These are phyloP conservation scores for Daphoenositta chrysoptera DNA, from an alignment of 2,113 vertebrate genomes.

Conservation along the genomic window DNA sequence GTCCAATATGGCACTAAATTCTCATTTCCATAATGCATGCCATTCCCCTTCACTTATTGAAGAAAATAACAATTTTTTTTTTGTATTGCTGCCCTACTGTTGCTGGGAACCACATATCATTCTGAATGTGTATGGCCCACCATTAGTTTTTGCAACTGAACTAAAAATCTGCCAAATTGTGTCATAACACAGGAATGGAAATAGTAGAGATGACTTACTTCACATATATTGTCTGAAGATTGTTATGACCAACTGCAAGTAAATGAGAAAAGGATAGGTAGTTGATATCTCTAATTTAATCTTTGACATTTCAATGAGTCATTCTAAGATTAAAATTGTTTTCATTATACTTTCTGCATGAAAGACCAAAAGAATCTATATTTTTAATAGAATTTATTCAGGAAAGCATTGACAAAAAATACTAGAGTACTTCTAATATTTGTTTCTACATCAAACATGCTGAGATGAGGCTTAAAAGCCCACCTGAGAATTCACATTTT, in stretches of 20 bases:
- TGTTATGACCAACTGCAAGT: background rate
- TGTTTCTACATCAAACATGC: background rate
- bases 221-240: background rate
- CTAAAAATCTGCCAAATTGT: background rate
- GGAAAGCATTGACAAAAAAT: background rate
- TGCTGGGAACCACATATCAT: background rate
- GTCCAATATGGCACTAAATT: background rate
- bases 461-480: background rate
- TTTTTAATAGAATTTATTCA: background rate
- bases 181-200: background rate
- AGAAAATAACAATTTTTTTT: background rate
- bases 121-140: background rate
- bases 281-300: background rate
- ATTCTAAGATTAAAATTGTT: slow-evolving; percentile 13
- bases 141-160: background rate
- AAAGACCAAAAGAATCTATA: background rate
- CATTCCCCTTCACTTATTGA: background rate
- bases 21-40: background rate
- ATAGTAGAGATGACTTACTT: background rate
- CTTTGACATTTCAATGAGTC: background rate
- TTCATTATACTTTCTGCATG: background rate
- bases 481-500: slow-evolving; percentile 2
- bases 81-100: background rate
- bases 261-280: background rate
- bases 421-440: background rate